Percentiles rank a stretch among this genome's conserved stretches.
phyloP scores from a whole-genome alignment of 2,888 invertebrate species.

The Tetragonisca angustula region DNA sequence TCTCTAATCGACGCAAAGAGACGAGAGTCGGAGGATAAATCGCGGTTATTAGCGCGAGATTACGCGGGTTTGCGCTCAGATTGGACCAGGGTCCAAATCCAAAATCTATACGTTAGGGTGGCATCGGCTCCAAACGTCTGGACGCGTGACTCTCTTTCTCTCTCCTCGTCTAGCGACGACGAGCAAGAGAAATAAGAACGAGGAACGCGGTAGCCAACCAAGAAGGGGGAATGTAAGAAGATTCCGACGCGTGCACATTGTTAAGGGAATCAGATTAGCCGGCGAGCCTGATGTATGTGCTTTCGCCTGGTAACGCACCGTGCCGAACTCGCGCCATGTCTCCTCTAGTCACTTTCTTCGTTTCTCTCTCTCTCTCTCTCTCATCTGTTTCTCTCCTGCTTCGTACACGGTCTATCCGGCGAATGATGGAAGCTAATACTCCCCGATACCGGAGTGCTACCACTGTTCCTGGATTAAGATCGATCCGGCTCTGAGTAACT shows the following conservation, averaged over 20 bases:
- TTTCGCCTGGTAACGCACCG: slow-evolving; percentile 69
- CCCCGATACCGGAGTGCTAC: slow-evolving; percentile 72
- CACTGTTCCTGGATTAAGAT: slow-evolving; percentile 80
- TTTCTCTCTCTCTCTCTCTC: slow-evolving; percentile 9
- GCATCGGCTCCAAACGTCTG: slow-evolving; percentile 29
- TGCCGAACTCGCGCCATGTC: slow-evolving; percentile 52
- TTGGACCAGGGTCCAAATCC: slow-evolving; percentile 77
- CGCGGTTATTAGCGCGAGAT: slow-evolving; percentile 84
- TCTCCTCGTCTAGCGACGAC: neutral
- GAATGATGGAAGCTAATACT: slow-evolving; percentile 73
- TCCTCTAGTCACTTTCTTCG: neutral
- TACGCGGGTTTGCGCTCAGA: slow-evolving; percentile 79
- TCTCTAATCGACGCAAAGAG: slow-evolving; percentile 68
- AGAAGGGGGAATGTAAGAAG: slow-evolving; percentile 80
- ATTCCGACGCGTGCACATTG: slow-evolving; percentile 84
- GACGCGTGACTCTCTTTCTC: slow-evolving; percentile 4
- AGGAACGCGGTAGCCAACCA: neutral
- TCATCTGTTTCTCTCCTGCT: slow-evolving; percentile 49
- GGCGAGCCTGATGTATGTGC: slow-evolving; percentile 83
- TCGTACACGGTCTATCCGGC: slow-evolving; percentile 48
- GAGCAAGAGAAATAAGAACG: slow-evolving; percentile 15
- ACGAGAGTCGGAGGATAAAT: slow-evolving; percentile 79
- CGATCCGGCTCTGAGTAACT: slow-evolving; percentile 78
- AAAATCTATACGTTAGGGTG: slow-evolving; percentile 80
- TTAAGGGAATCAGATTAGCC: slow-evolving; percentile 84